Percentiles rank a stretch among this genome's conserved stretches.
Conservation (phyloP, 2,888 invertebrate genomes). For the Lasioglossum oenotherae region DNA sequence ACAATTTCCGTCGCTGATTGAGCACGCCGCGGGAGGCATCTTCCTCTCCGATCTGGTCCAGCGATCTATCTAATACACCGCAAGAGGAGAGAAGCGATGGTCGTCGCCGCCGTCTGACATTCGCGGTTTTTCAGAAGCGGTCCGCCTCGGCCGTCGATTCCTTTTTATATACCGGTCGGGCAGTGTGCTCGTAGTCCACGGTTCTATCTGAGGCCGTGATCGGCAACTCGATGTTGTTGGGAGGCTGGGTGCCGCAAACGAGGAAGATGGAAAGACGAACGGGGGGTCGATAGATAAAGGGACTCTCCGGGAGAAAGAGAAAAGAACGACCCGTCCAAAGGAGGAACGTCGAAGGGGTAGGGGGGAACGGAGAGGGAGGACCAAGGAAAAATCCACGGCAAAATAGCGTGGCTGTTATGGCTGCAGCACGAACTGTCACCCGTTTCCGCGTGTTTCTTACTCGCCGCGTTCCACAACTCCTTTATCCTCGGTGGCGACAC, state of each 20-base stretch:
- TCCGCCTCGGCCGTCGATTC: slow-evolving; percentile 58
- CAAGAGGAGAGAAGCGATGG: not conserved
- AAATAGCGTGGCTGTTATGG: slow-evolving; percentile 82
- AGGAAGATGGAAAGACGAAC: slow-evolving; percentile 62
- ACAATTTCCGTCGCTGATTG: slow-evolving; percentile 58
- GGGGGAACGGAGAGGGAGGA: slow-evolving; percentile 34
- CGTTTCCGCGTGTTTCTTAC: slow-evolving; percentile 83
- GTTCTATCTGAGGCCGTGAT: slow-evolving; percentile 76
- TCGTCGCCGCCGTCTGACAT: slow-evolving; percentile 52
- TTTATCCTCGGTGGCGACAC: slow-evolving; percentile 75
- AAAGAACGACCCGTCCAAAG: slow-evolving; percentile 23
- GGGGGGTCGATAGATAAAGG: slow-evolving; percentile 62
- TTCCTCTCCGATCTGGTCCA: slow-evolving; percentile 53
- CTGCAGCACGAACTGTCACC: slow-evolving; percentile 82
- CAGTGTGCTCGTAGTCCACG: slow-evolving; percentile 54
- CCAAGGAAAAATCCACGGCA: slow-evolving; percentile 75
- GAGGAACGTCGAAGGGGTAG: slow-evolving; percentile 15
- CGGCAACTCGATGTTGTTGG: slow-evolving; percentile 73
- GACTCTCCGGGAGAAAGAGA: slow-evolving; percentile 38
- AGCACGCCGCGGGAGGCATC: slow-evolving; percentile 53
- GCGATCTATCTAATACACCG: slow-evolving; percentile 70
- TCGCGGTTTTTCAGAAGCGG: slow-evolving; percentile 63
- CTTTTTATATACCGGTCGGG: slow-evolving; percentile 68
- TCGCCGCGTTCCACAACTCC: slow-evolving; percentile 74
- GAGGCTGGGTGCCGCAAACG: slow-evolving; percentile 61